Evolutionary conservation across 2,113 vertebrate species (phyloP).

Genomic region (Takifugu flavidus): DNA sequence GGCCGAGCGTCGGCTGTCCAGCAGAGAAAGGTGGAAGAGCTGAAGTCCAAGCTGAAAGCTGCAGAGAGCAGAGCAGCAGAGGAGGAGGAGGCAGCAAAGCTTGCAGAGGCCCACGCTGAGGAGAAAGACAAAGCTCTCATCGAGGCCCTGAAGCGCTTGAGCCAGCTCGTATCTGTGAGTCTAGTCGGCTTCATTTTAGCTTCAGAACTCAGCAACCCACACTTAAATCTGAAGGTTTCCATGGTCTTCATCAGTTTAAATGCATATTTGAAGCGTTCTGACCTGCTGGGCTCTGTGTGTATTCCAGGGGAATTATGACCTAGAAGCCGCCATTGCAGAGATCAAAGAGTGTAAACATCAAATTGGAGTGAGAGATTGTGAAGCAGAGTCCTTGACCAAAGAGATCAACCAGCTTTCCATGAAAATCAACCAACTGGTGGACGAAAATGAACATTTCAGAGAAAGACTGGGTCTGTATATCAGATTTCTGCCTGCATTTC

Average conservation of each 20-base stretch:
- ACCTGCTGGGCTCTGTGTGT: slow-evolving; percentile 13
- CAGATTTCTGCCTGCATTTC: background rate
- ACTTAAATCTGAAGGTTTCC: too few species aligned
- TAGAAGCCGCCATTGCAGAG: slow-evolving; percentile 89
- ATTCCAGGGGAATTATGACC: slow-evolving; percentile 86
- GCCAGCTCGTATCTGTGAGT: slow-evolving; percentile 88
- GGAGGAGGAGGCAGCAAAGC: slow-evolving; percentile 77
- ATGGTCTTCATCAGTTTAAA: too few species aligned
- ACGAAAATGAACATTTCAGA: slow-evolving; percentile 93
- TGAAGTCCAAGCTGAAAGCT: slow-evolving; percentile 76
- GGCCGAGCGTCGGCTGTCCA: slow-evolving; percentile 69
- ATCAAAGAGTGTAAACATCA: slow-evolving; percentile 88
- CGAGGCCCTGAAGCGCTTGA: slow-evolving; percentile 82
- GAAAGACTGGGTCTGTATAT: slow-evolving; percentile 81
- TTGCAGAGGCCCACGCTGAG: slow-evolving; percentile 85
- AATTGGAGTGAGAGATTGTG: slow-evolving; percentile 79
- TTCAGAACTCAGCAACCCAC: too few species aligned
- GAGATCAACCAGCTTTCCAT: slow-evolving; percentile 89
- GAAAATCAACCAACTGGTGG: slow-evolving; percentile 87
- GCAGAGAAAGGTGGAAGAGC: slow-evolving; percentile 76
- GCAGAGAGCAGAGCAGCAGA: slow-evolving; percentile 76
- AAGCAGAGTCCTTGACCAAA: slow-evolving; percentile 84
- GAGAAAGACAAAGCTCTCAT: slow-evolving; percentile 91
- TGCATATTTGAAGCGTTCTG: too few species aligned
- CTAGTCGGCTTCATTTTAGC: background rate